Percentiles rank a stretch among this genome's conserved stretches.
Evolutionary conservation across 1,140 invertebrate species (phyloP).

Genomic region (Conus ventricosus): DNA sequence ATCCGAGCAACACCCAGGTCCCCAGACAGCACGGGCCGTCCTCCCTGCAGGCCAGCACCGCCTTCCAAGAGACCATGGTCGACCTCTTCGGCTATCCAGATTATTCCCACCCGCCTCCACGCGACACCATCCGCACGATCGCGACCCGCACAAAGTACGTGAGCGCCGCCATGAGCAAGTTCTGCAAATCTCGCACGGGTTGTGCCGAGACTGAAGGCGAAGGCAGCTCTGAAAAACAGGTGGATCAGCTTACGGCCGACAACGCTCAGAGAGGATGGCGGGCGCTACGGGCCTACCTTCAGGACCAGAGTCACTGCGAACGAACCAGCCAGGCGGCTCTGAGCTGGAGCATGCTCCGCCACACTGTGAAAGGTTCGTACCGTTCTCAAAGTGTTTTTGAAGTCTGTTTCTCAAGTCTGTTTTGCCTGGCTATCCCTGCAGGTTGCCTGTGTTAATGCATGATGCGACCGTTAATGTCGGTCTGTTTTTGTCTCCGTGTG

Average conservation of each 20-base stretch:
- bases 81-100: conserved; percentile 45
- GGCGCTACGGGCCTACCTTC: conserved; percentile 44
- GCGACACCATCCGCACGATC: not conserved
- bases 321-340: conserved; percentile 40
- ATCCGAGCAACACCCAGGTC: conserved; percentile 16
- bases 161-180: not conserved
- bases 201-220: not conserved
- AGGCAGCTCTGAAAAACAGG: not conserved
- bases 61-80: conserved; percentile 55
- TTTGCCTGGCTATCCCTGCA: too few species aligned
- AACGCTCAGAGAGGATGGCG: conserved; percentile 55
- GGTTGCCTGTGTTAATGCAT: too few species aligned
- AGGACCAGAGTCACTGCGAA: conserved; percentile 46
- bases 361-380: conserved; percentile 33
- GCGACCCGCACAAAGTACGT: too few species aligned
- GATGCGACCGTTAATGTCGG: too few species aligned
- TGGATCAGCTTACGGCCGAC: conserved; percentile 39
- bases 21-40: conserved; percentile 36
- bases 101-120: not conserved
- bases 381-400: not conserved
- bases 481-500: too few species aligned
- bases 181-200: not conserved
- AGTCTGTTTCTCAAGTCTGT: not conserved
- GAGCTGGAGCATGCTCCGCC: conserved; percentile 52
- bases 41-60: conserved; percentile 49